phyloP scores from a whole-genome alignment of 92 coral and sea anemone species.

The Porites cylindrica region DNA sequence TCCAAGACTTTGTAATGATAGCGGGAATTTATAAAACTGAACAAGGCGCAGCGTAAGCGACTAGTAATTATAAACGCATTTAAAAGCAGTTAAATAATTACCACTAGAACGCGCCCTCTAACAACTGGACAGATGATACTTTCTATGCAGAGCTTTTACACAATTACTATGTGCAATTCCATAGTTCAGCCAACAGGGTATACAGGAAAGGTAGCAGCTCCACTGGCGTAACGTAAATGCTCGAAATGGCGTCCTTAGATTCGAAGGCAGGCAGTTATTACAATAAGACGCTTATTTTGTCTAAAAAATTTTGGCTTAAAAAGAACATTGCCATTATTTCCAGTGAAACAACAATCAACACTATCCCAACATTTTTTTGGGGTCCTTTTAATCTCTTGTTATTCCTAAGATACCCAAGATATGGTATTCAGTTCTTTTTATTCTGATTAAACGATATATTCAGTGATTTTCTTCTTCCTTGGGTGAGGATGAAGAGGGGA shows the following conservation, averaged over 20 bases:
- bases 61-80: neutral
- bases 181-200: neutral
- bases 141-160: neutral
- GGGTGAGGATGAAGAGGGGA: no score
- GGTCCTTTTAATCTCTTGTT: neutral
- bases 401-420: conserved; percentile 9
- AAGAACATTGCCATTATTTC: conserved; percentile 7
- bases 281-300: neutral
- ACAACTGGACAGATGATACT: conserved; percentile 1
- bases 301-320: neutral
- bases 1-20: neutral
- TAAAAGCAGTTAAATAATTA: neutral
- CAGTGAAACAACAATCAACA: conserved; percentile 3
- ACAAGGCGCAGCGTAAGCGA: neutral
- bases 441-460: conserved; percentile 1
- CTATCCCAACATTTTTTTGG: conserved; percentile 1
- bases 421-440: conserved; percentile 7
- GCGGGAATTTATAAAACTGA: neutral
- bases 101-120: conserved; percentile 2
- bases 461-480: conserved; percentile 7
- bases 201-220: neutral
- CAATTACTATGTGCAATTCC: neutral
- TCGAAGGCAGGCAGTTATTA: neutral
- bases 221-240: neutral
- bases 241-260: conserved; percentile 14